phyloP scores from a whole-genome alignment of 2,113 vertebrate species.

The Lasiurus borealis region DNA sequence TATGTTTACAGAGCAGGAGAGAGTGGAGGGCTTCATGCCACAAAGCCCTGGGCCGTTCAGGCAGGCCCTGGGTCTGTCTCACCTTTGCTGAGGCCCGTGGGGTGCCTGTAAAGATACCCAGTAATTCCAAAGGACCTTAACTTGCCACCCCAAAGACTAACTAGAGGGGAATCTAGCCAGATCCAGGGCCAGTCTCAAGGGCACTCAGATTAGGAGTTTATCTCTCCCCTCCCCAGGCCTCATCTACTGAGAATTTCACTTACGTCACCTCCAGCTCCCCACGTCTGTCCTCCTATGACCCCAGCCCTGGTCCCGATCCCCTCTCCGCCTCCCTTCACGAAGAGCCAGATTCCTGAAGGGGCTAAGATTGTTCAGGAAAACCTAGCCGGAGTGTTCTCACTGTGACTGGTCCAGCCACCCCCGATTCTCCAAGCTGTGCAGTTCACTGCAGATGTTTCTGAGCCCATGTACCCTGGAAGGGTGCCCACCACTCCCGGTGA shows the following conservation, averaged over 20 bases:
- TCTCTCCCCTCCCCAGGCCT: not conserved
- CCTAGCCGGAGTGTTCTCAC: not conserved
- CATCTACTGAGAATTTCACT: not conserved
- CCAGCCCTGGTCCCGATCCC: not conserved
- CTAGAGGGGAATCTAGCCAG: not conserved
- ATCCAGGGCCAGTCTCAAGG: not conserved
- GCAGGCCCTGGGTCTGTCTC: not conserved
- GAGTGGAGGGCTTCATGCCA: not conserved
- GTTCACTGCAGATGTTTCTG: not conserved
- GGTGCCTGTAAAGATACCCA: not conserved
- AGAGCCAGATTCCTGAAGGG: not conserved
- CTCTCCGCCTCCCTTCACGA: not conserved
- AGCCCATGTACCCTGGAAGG: accelerated
- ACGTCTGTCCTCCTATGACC: not conserved
- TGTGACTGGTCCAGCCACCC: not conserved
- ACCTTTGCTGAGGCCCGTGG: not conserved
- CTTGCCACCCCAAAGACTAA: not conserved
- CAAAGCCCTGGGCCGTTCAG: not conserved
- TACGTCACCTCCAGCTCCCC: not conserved
- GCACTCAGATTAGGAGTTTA: not conserved
- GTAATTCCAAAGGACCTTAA: not conserved
- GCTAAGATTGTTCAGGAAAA: not conserved
- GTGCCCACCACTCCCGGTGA: accelerated
- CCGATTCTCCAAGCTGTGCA: not conserved
- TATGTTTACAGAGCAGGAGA: not conserved